Percentiles rank a stretch among this genome's conserved stretches.
phyloP scores from a whole-genome alignment of 1,140 invertebrate species.

The Melipona quadrifasciata region DNA sequence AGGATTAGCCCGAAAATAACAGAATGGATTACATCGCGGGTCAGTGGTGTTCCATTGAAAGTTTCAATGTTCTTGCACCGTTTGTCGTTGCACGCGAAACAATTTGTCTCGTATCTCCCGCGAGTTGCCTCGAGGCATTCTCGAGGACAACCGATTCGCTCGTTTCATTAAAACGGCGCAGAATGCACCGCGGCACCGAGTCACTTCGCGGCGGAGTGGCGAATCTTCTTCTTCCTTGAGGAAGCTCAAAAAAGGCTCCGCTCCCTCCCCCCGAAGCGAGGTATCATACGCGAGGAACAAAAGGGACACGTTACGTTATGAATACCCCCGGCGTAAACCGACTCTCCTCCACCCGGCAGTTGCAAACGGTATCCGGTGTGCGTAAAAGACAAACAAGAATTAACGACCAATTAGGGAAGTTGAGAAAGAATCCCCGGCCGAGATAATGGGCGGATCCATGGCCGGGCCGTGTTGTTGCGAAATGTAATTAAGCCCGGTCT shows the following conservation, averaged over 20 bases:
- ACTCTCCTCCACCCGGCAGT: not conserved
- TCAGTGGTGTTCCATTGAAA: conserved; percentile 13
- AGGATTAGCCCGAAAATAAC: conserved; percentile 11
- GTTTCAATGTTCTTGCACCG: not conserved
- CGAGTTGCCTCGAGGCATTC: not conserved
- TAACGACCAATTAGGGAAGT: conserved; percentile 56
- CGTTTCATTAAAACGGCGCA: conserved; percentile 12
- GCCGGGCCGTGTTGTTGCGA: conserved; percentile 37
- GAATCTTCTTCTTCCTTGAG: too few species aligned
- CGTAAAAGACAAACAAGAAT: conserved; percentile 41
- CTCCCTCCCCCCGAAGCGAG: too few species aligned
- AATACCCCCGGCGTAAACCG: conserved; percentile 8
- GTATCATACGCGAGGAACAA: conserved; percentile 2
- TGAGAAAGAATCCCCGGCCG: conserved; percentile 45
- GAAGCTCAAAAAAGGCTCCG: too few species aligned
- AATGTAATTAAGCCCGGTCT: conserved; percentile 50
- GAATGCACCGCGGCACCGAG: not conserved
- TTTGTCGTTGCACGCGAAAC: too few species aligned
- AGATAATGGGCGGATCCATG: conserved; percentile 46
- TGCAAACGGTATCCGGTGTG: not conserved
- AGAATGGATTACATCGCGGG: conserved; percentile 13
- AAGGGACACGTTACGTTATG: not conserved
- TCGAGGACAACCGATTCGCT: conserved; percentile 29
- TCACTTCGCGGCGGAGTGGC: too few species aligned
- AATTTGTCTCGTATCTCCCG: too few species aligned